Evolutionary conservation across 2,797 vertebrate genomes (phyloP).

Genomic region (Falco novaeseelandiae): DNA sequence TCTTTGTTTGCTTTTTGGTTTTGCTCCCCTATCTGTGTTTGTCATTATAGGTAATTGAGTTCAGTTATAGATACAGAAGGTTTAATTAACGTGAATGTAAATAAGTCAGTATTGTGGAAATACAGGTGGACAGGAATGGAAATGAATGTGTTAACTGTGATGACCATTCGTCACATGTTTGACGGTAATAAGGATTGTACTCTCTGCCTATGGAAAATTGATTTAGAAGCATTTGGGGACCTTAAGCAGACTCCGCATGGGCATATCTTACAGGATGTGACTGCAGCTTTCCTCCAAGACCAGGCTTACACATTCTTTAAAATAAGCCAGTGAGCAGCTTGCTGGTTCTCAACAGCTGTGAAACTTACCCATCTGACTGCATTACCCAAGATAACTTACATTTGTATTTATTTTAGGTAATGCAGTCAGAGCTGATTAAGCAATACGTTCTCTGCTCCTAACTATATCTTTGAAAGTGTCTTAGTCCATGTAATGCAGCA

Average conservation of each 20-base stretch:
- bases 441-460: neutral
- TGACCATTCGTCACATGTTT: neutral
- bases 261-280: too few relatives aligned
- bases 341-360: neutral
- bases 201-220: neutral
- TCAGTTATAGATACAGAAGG: neutral
- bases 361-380: neutral
- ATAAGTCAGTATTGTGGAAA: neutral
- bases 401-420: neutral
- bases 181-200: neutral
- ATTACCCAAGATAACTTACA: too few relatives aligned
- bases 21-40: neutral
- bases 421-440: neutral
- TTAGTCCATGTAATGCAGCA: neutral
- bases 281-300: neutral
- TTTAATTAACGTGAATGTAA: neutral
- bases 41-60: neutral
- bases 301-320: rapidly evolving
- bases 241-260: neutral
- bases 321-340: neutral
- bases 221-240: neutral
- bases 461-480: neutral
- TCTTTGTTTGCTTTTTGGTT: too few relatives aligned
- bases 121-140: neutral
- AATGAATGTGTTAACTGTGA: neutral